Evolutionary conservation across 2,888 invertebrate genomes (phyloP), one percentile per base, ranked within the genome.

Genomic region (Leucania comma): DNA sequence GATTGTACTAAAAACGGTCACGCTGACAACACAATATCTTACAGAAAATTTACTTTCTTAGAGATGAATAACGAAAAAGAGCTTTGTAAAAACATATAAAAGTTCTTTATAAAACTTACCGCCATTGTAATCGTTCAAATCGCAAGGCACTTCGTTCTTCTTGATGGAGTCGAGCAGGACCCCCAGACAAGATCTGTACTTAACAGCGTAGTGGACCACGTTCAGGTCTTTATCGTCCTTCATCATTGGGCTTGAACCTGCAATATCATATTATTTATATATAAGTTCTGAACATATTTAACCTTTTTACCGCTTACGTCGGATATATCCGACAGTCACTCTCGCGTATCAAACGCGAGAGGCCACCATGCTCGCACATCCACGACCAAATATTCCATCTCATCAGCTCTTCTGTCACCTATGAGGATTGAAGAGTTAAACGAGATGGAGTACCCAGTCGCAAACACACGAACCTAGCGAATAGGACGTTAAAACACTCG

Each of bases 161-260:
- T 88, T 85, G 50, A 94, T 90, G 0, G 93, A 91, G 8, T 92
- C 90, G 2, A 97, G 87, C 9, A 97, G 89, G 57, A 95, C 95
- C 46, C 92, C 91, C 8, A 97, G 90, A 17, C 97, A 96, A 1
- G 73, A 75, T 20, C 75, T 75, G 79, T 89, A 90, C 78, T 97
- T 96, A 0, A 98, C 97, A 0, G 98, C 98, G 81, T 97, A 96
- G 81, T 97, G 97, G 0, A 97, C 87, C 0, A 96, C 96, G 29
- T 97, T 97, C 80, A 96, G 96, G 20, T 97, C 97, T 65, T 96
- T 96, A 1, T 93, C 94, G 64, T 96, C 95, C 67, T 94, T 94
- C 2, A 91, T 50, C 91, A 92, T 94, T 0, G 95, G 95, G 74
- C 93, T 89, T 71, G 95, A 93, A n/a, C 95, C 96, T 96, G 73